Evolutionary conservation across 2,113 vertebrate genomes (phyloP), one percentile per base, ranked within the genome.

Genomic region (Aegithalos caudatus): DNA sequence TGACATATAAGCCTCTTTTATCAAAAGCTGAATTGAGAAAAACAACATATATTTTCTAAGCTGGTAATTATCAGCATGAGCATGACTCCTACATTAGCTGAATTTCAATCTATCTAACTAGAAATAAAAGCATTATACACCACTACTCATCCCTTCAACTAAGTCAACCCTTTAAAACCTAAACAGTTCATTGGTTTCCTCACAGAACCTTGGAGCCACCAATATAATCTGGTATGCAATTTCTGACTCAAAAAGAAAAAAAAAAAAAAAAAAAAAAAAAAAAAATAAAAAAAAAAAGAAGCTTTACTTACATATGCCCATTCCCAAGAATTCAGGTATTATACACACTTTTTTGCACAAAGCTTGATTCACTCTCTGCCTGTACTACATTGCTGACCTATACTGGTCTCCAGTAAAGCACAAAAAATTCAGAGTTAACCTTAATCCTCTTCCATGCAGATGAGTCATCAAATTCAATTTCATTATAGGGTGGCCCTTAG

Each of bases 391-490:
- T 81, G 64, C 37, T 89, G 65, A 95, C 91, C 44, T 66, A 40
- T 21, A 78, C 10, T 70, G 31, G 45, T 65, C 45, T 74, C 35
- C 53, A 70, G 42, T 12, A 88, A 27, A 78, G 28, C 47, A 93
- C 42, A 35, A 86, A 81, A 81, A 94, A 73, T 72, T 28, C 13
- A 47, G 3, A 88, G 53, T 89, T 71, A 90, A 77, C 83, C 35
- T 50, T n/a, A 85, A 57, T 50, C n/a, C 40, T 92, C 48, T 69
- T 82, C 25, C 48, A 56, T 13, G 29, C 20, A 16, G 33, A 48
- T 86, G 64, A 97, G 44, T 94, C 85, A 94, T 57, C 56, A 74
- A 74, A 82, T 35, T 85, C 13, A 56, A 81, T 87, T 95, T 84
- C 78, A 86, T 89, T 93, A 78, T 7, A 90, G 57, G 48, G 65